phyloP scores from a whole-genome alignment of 2,797 vertebrate species.

The Platyrinchus mystaceus region DNA sequence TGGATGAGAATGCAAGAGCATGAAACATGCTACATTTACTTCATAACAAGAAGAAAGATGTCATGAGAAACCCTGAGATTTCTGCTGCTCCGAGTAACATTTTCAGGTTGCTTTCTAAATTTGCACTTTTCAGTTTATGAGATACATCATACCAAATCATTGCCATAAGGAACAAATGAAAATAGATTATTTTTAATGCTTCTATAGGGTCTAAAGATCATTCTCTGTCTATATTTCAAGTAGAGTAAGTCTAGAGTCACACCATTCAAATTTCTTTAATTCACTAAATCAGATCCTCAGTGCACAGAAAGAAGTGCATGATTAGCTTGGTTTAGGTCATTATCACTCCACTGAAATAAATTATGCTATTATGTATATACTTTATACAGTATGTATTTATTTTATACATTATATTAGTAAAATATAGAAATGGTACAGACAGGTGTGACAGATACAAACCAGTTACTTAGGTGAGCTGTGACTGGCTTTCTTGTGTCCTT shows the following conservation, averaged over 20 bases:
- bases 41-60: background rate
- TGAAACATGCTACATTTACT: background rate
- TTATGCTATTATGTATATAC: background rate
- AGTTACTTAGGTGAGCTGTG: background rate
- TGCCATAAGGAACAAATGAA: background rate
- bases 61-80: background rate
- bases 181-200: background rate
- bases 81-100: background rate
- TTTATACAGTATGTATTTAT: background rate
- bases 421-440: background rate
- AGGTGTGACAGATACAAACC: background rate
- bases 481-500: background rate
- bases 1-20: background rate
- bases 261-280: background rate
- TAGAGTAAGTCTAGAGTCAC: background rate
- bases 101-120: background rate
- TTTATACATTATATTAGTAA: background rate
- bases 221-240: background rate
- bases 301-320: background rate
- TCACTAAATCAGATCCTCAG: background rate
- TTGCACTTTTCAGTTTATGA: background rate
- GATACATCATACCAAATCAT: background rate
- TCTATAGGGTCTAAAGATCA: background rate
- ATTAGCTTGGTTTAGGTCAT: background rate
- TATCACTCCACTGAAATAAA: background rate